Evolutionary conservation across 2,797 vertebrate species (phyloP), one percentile per base, ranked within the genome.

Genomic region (Taeniopygia guttata): DNA sequence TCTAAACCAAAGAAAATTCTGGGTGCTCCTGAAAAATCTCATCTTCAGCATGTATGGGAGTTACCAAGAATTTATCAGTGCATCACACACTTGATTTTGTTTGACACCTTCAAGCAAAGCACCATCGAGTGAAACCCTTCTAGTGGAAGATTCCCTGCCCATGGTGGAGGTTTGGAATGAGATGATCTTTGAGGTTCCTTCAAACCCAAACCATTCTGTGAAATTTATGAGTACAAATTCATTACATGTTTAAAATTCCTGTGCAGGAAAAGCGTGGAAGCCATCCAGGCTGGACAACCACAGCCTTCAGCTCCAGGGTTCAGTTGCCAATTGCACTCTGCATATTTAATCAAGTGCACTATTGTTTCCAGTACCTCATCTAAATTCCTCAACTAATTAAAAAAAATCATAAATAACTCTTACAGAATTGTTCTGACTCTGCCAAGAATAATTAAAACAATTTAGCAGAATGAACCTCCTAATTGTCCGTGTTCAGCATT

Each of bases 371-470:
- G 60, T 27, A 30, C 62, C 87, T 83, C 58, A 87, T 92, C 89
- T 70, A 69, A 88, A 93, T 89, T 84, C 83, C 76, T 94, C 89
- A 85, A 75, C 85, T 94, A 89, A 91, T 85, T 92, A 6, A 38
- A 94, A 88, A 78, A 82, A 82, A 89, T 40, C 7, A 78, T 75
- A n/a, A 76, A 89, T 85, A 88, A 38, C 56, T 69, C 60, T 72
- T 83, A 48, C 20, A 32, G 67, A 76, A 84, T 87, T 90, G 79
- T 85, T 64, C 30, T 60, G 42, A 7, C 30, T 58, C 77, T 83
- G 76, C 76, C 60, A 89, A 92, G 64, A 83, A 75, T 67, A 70
- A 83, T 94, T 93, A 87, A 58, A 96, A 91, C n/a, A 58, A 43
- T 87, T 91, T 87, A 89, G 66, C 38, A 48, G 84, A 55, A 84